Conservation (phyloP, 2,113 vertebrate species). For the Pterocles gutturalis region DNA sequence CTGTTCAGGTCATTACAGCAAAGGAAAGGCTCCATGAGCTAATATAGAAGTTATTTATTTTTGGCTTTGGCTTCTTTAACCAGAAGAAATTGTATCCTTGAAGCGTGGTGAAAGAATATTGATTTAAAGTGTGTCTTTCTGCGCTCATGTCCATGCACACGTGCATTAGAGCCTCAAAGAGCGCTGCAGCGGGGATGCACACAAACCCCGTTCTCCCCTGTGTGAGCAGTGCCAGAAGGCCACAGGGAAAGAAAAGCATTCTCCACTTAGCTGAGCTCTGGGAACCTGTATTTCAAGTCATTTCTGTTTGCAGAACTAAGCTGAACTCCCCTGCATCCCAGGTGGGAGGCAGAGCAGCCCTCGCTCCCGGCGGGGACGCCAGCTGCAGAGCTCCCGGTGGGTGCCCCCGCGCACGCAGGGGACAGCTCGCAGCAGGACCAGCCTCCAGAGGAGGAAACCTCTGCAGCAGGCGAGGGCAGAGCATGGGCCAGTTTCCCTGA, state of each 20-base stretch:
- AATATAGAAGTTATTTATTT: not conserved
- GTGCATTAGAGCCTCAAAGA: not conserved
- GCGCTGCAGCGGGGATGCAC: not conserved
- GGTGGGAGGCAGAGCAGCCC: slow-evolving; percentile 41
- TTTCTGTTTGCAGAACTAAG: slow-evolving; percentile 61
- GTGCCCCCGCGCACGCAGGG: rapidly evolving
- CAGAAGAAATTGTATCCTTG: not conserved
- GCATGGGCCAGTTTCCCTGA: not conserved
- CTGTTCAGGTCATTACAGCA: not conserved
- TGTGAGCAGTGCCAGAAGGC: slow-evolving; percentile 17
- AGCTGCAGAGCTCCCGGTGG: rapidly evolving
- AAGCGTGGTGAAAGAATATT: not conserved
- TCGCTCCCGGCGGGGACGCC: not conserved
- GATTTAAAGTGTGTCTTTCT: not conserved
- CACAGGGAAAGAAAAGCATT: slow-evolving; percentile 32
- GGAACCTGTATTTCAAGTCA: slow-evolving; percentile 63
- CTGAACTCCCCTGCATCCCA: slow-evolving; percentile 14
- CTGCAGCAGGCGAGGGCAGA: not conserved
- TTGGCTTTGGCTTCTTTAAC: not conserved
- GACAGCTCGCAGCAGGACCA: not conserved
- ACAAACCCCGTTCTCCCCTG: not conserved
- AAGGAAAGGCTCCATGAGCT: not conserved
- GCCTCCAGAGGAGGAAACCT: not conserved
- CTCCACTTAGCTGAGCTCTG: not conserved
- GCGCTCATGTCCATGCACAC: not conserved